Base-by-base conservation (phyloP, 1,140 invertebrate genomes). In the Tyrophagus putrescentiae region DNA sequence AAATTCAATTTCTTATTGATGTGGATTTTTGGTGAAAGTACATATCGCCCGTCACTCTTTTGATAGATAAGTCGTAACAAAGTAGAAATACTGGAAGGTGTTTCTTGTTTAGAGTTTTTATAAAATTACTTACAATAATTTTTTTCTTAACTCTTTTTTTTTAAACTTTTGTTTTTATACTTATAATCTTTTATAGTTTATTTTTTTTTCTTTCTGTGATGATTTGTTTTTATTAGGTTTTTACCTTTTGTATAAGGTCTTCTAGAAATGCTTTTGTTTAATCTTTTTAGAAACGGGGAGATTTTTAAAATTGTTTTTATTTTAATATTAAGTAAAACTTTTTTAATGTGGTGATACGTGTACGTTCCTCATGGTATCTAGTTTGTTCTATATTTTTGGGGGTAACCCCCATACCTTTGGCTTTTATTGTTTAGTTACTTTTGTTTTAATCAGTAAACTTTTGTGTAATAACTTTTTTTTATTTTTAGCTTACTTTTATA, bases 41-140 rank as follows among this genome's bases (percentile, higher is more conserved):
- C 36, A 39, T 39, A 39, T 39, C 36, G 36, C 36, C 36, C 36
- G 36, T 39, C 36, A 39, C n/a, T 39, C 36, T 39, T 39, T 39
- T 39, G 13, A 39, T 39, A 39, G 36, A 39, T n/a, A 39, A 39
- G 36, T 39, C 36, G 36, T 39, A 39, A 39, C 36, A 39, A 39
- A 39, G 36, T 39, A 39, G 36, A 39, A n/a, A n/a, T 39, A 39
- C 36, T n/a, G 36, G 36, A 39, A 39, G 36, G 36, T 39, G 13
- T n/a, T n/a, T 39, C 36, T 39, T 13, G 36, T 39, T 39, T 13
- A n/a, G n/a, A 39, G 13, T 13, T 13, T 39, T 13, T 13, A n/a
- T 13, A 39, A n/a, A 13, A 13, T n/a, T 39, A 13, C n/a, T 39
- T 39, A 13, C n/a, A n/a, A n/a, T 39, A 13, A 13, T 39, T 39